Evolutionary conservation across 2,888 invertebrate species (phyloP).

Genomic region (Acanthosepion pharaonis): DNA sequence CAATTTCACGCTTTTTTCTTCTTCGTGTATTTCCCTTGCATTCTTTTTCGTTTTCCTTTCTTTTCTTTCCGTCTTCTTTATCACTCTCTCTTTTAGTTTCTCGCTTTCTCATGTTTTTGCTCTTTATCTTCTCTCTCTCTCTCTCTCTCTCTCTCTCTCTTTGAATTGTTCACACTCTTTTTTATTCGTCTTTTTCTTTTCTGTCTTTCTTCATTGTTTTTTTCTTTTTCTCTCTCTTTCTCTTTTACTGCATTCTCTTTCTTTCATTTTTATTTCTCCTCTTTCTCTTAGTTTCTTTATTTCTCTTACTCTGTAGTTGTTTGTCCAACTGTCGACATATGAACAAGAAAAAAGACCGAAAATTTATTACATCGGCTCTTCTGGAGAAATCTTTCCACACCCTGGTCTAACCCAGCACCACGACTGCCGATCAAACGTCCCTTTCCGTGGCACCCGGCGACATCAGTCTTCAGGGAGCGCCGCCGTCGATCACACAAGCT

Average conservation of each 20-base stretch:
- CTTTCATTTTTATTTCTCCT: not conserved
- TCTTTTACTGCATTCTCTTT: not conserved
- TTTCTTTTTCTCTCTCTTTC: not conserved
- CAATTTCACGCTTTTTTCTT: not conserved
- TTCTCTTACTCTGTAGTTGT: not conserved
- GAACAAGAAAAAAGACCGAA: not conserved
- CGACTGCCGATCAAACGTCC: not conserved
- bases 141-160: not conserved
- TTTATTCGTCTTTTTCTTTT: no score
- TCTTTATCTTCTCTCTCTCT: not conserved
- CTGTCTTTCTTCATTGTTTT: not conserved
- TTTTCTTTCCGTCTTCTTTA: not conserved
- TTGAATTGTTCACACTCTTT: not conserved
- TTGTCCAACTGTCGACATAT: not conserved
- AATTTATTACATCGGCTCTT: not conserved
- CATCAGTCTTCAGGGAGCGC: slow-evolving; percentile 15
- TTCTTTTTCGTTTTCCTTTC: not conserved
- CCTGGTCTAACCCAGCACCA: not conserved
- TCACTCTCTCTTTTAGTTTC: not conserved
- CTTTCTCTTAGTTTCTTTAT: not conserved
- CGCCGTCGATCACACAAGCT: not conserved
- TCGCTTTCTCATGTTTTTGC: not conserved
- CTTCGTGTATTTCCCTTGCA: not conserved
- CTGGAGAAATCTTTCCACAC: not conserved
- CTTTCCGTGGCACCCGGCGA: slow-evolving; percentile 33